Conservation (phyloP, 2,888 invertebrate genomes). For the Limnephilus auricula region DNA sequence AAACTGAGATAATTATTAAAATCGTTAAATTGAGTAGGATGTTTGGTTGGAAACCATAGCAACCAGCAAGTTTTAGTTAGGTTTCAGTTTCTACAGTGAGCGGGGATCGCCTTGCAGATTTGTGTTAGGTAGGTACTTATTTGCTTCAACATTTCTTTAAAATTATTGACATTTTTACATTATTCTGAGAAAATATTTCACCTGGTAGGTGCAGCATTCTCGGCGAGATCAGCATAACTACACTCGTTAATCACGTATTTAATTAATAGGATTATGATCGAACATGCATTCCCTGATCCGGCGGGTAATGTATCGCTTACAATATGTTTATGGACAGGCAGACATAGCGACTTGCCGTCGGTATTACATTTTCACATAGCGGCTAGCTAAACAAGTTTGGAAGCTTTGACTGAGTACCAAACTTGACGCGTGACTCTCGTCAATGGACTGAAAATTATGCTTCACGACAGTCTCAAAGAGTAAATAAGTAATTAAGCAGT, state of each 20-base stretch:
- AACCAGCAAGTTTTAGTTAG: too few relatives aligned
- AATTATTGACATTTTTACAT: neutral
- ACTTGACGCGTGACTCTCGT: neutral
- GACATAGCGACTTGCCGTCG: neutral
- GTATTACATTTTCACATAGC: neutral
- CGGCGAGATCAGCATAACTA: neutral
- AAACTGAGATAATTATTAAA: too few relatives aligned
- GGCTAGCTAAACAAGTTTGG: neutral
- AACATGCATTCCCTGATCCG: neutral
- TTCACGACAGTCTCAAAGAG: neutral
- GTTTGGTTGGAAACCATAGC: too few relatives aligned
- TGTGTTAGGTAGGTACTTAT: too few relatives aligned
- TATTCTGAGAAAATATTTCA: neutral
- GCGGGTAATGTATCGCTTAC: neutral
- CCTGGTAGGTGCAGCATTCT: neutral
- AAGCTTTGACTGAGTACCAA: neutral
- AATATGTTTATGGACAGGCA: neutral
- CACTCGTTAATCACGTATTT: neutral
- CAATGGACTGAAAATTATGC: neutral
- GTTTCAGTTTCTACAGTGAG: too few relatives aligned
- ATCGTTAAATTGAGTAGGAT: too few relatives aligned
- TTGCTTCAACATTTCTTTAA: neutral
- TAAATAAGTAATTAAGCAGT: neutral
- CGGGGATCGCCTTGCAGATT: too few relatives aligned
- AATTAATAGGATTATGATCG: neutral